Base-by-base conservation (phyloP, 2,797 vertebrate genomes). In the Australoheros facetus region DNA sequence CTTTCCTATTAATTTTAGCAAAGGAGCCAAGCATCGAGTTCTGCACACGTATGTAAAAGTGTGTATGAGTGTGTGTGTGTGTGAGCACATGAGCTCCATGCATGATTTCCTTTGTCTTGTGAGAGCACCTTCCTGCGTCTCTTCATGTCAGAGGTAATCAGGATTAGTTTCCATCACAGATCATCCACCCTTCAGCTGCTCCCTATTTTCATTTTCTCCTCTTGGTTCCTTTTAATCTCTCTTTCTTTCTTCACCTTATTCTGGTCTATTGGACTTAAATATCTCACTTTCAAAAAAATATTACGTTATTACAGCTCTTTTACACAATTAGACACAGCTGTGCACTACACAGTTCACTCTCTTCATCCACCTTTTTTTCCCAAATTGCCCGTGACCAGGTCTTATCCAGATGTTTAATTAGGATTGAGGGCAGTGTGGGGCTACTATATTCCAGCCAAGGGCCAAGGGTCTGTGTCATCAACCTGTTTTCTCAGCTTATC, bases 141-240 rank as follows among this genome's bases (percentile, higher is more conserved):
- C 87, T 89, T 86, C 56, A 37, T 79, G 89, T 89, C 92, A 77
- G 34, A 85, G 79, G 19, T 90, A 78, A 94, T 91, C 89, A 90
- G 92, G 93, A 93, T 94, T 82, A 94, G 75, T 87, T 73, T 71
- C 87, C 56, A 19, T 93, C 86, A 89, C 89, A 91, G 89, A 85
- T 94, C 90, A 91, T 87, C 89, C 80, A 79, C 69, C 81, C 79
- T 28, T 19, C 54, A 23, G 21, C 55, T 3, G 34, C 70, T 86
- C 81, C 82, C 75, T 84, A 72, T 19, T 85, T 82, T 77, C 57
- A 17, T 30, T 58, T 64, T 51, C 16, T 42, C 12, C 26, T 26
- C 7, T 28, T n/a, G 2, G 14, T 19, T 23, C 6, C 17, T 39
- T 56, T 4, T 5, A 78, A 12, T 48, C 3, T 56, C 9, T 55